Percentiles rank a stretch among this genome's conserved stretches.
Evolutionary conservation across 2,888 invertebrate genomes (phyloP).

Genomic region (Drepana falcataria): DNA sequence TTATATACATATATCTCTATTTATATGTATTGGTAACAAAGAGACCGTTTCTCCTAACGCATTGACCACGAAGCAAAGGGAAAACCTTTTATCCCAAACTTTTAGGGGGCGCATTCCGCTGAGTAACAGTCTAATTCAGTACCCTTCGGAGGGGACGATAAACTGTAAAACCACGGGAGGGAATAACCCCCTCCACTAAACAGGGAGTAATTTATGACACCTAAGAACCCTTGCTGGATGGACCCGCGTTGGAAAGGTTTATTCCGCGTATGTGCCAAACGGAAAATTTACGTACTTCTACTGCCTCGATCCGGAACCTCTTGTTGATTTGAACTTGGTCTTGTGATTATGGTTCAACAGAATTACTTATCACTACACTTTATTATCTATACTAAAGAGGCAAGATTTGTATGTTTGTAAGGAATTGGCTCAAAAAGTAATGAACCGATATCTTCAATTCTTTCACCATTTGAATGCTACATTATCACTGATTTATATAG

Average conservation of each 20-base stretch:
- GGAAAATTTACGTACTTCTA: background rate
- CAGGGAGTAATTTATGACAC: constrained; percentile 75
- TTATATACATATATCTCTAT: no score
- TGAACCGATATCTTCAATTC: no score
- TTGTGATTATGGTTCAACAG: no score
- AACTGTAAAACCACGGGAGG: constrained; percentile 75
- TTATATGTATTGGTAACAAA: background rate
- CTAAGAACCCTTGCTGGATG: constrained; percentile 54
- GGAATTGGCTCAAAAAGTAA: no score
- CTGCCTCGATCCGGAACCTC: no score
- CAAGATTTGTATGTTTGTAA: no score
- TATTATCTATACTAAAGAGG: no score
- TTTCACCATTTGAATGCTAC: no score
- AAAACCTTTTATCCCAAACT: constrained; percentile 27
- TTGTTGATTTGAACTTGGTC: no score
- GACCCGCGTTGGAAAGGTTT: constrained; percentile 27
- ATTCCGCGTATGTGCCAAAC: constrained; percentile 4
- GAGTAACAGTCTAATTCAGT: constrained; percentile 65
- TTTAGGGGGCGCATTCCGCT: constrained; percentile 56
- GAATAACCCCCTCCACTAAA: constrained; percentile 58
- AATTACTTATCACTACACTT: no score
- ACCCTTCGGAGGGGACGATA: constrained; percentile 57
- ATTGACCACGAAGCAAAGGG: constrained; percentile 25
- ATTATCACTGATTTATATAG: no score
- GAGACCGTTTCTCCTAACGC: constrained; percentile 10